phyloP scores from a whole-genome alignment of 1,140 invertebrate species.

The Lepidurus arcticus region DNA sequence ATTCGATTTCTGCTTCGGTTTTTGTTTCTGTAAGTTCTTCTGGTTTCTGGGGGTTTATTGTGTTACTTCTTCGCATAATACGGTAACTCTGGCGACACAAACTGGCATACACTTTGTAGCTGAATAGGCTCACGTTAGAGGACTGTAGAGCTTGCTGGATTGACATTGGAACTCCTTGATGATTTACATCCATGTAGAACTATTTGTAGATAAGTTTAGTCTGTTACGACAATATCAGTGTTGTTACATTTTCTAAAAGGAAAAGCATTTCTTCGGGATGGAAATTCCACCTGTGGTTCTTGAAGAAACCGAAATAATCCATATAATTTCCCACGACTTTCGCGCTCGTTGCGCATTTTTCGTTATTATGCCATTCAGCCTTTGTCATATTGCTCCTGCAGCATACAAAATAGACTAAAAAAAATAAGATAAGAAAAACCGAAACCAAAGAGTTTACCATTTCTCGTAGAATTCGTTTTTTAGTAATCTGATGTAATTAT shows the following conservation, averaged over 20 bases:
- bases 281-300: conserved; percentile 5
- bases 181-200: conserved; percentile 24
- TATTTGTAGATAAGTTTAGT: neutral
- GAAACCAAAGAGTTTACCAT: neutral
- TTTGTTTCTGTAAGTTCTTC: neutral
- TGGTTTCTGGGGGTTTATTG: neutral
- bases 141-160: conserved; percentile 27
- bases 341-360: conserved; percentile 1
- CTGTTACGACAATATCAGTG: neutral
- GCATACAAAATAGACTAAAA: neutral
- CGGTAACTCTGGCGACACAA: conserved; percentile 30
- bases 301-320: conserved; percentile 13
- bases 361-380: conserved; percentile 6
- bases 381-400: neutral
- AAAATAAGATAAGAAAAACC: neutral
- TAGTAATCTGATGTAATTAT: neutral
- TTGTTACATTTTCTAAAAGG: conserved; percentile 25
- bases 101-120: conserved; percentile 24
- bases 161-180: conserved; percentile 19
- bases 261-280: conserved; percentile 27
- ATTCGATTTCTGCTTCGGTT: neutral
- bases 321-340: neutral
- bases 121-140: neutral
- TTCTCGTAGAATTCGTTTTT: neutral
- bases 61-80: conserved; percentile 5